phyloP scores from a whole-genome alignment of 1,140 invertebrate genomes.

The Gonioctena quinquepunctata region DNA sequence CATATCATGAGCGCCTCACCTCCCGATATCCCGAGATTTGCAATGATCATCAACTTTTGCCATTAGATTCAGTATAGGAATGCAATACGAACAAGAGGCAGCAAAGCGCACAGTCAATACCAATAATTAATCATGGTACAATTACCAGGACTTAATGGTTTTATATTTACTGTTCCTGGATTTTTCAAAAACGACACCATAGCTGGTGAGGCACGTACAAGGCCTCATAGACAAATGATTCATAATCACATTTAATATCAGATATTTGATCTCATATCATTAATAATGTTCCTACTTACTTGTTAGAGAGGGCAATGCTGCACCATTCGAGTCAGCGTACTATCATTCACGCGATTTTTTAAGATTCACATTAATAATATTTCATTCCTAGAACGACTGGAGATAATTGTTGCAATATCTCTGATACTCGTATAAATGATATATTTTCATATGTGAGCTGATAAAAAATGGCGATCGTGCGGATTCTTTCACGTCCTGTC shows the following conservation, averaged over 20 bases:
- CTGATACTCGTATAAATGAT: neutral
- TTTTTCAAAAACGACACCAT: neutral
- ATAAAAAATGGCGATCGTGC: neutral
- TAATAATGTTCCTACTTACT: neutral
- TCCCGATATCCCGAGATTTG: too few species aligned
- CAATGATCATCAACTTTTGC: too few species aligned
- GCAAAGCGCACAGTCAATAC: neutral
- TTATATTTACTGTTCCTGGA: neutral
- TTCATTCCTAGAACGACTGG: neutral
- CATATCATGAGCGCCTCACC: too few species aligned
- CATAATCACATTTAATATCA: neutral
- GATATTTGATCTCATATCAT: neutral
- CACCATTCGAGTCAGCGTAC: neutral
- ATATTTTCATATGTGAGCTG: neutral
- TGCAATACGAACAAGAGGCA: neutral
- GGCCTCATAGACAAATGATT: neutral
- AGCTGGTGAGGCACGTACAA: neutral
- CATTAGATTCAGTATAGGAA: too few species aligned
- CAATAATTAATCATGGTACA: neutral
- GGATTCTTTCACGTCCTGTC: neutral
- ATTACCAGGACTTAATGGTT: neutral
- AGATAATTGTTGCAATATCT: neutral
- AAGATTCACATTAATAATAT: neutral
- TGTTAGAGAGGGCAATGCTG: neutral
- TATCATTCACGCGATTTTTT: neutral